phyloP scores from a whole-genome alignment of 1,140 invertebrate species.

The Penaeus japonicus region DNA sequence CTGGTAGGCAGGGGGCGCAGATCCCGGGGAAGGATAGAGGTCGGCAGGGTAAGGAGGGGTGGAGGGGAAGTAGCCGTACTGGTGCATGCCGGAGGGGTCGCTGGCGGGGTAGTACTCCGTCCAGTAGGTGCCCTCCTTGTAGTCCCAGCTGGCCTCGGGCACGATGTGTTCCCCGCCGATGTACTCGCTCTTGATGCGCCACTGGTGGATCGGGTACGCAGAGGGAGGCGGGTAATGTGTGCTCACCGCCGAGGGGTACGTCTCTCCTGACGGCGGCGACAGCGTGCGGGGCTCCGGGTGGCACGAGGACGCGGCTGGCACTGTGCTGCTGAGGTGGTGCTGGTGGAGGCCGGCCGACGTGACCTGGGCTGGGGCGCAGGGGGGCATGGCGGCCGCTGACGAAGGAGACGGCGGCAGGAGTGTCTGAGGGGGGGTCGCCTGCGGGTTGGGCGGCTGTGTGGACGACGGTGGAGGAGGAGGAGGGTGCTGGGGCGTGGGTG shows the following conservation, averaged over 20 bases:
- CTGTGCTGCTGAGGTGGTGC: background rate
- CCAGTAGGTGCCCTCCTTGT: constrained; percentile 1
- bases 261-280: constrained; percentile 16
- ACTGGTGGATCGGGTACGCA: background rate
- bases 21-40: background rate
- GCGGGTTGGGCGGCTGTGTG: background rate
- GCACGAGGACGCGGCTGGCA: background rate
- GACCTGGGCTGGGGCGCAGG: too few relatives aligned
- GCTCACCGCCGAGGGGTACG: background rate
- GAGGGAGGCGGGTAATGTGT: background rate
- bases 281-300: background rate
- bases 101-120: constrained; percentile 4
- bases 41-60: constrained; percentile 24
- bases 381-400: too few relatives aligned
- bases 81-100: background rate
- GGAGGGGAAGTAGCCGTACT: constrained; percentile 24
- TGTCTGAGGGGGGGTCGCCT: too few relatives aligned
- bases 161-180: background rate
- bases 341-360: background rate
- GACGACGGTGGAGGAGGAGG: background rate
- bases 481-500: background rate
- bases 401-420: too few relatives aligned
- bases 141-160: constrained; percentile 29
- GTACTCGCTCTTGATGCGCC: constrained; percentile 25
- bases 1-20: background rate